Conservation (phyloP, 2,113 vertebrate species). For the Xerus inauris region DNA sequence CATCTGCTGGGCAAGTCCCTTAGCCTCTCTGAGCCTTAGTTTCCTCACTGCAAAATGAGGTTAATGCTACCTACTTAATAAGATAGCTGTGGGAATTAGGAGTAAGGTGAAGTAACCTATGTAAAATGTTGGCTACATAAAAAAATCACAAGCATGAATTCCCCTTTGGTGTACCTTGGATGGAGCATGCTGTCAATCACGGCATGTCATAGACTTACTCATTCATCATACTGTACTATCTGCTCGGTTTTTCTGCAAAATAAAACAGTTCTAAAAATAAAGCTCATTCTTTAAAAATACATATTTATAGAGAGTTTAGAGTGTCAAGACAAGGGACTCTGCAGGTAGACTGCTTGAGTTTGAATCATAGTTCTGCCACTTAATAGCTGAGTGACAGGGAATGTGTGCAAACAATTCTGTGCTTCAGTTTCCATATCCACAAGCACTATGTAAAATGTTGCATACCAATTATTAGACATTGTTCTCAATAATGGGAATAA, state of each 20-base stretch:
- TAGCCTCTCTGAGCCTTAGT: background rate
- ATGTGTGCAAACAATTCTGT: background rate
- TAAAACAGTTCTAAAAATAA: constrained; percentile 9
- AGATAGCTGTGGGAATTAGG: background rate
- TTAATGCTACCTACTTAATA: background rate
- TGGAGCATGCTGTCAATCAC: background rate
- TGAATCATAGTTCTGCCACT: background rate
- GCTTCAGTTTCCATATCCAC: background rate
- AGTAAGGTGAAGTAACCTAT: background rate
- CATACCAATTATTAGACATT: background rate
- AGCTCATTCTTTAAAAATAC: background rate
- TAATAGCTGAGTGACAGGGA: background rate
- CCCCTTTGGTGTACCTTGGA: background rate
- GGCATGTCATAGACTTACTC: background rate
- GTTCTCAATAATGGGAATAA: background rate
- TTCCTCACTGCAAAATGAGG: background rate
- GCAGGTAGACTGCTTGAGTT: background rate
- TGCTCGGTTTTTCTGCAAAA: background rate
- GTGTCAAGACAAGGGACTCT: background rate
- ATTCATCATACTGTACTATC: background rate
- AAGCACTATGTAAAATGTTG: background rate
- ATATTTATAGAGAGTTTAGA: background rate
- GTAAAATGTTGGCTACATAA: background rate
- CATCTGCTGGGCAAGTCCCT: background rate
- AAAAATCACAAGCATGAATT: background rate